phyloP scores from a whole-genome alignment of 1,140 invertebrate genomes.

The Grapholita molesta region DNA sequence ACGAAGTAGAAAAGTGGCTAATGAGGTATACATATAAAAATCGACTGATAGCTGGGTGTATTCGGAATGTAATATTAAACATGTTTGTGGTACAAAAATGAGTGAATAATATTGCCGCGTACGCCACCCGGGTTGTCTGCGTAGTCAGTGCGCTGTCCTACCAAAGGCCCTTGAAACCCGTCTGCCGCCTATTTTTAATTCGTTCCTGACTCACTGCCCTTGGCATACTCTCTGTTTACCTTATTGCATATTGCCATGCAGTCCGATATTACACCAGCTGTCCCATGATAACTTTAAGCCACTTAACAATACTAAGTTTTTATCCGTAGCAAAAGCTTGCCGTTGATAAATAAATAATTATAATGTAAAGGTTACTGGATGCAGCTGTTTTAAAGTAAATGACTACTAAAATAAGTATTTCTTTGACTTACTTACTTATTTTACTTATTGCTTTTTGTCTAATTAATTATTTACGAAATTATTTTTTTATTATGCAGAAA shows the following conservation, averaged over 20 bases:
- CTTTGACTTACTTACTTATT: background rate
- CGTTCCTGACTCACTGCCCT: background rate
- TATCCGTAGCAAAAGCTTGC: no score
- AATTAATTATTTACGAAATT: no score
- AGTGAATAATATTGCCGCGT: background rate
- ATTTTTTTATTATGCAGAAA: no score
- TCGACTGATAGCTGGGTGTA: no score
- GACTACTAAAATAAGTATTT: background rate
- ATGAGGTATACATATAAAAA: no score
- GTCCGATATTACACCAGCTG: background rate
- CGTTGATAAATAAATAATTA: no score
- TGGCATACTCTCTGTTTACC: conserved; percentile 1
- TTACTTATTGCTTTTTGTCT: no score
- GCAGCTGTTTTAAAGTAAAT: background rate
- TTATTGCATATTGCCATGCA: background rate
- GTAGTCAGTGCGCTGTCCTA: background rate
- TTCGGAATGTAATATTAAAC: no score
- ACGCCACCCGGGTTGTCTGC: background rate
- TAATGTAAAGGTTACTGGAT: background rate
- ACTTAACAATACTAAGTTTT: no score
- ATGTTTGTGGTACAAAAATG: background rate
- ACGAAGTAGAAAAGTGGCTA: no score
- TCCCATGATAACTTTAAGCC: no score
- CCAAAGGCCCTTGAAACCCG: background rate
- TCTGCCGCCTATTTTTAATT: conserved; percentile 1